These are phyloP conservation scores for Sesamia inferens DNA, from an alignment of 2,888 invertebrate genomes.

Conservation along the genomic window DNA sequence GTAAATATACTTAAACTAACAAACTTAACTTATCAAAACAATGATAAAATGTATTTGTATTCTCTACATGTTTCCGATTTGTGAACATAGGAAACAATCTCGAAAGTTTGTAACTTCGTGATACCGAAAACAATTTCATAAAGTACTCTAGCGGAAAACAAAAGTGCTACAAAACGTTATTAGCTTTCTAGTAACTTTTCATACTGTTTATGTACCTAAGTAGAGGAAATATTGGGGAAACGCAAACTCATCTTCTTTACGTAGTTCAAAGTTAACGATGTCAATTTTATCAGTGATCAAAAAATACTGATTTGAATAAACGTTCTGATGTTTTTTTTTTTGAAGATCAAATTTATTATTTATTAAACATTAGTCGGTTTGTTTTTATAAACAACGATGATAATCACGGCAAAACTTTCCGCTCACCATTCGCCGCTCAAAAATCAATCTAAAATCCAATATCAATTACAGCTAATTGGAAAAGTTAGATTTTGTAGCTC, in stretches of 20 bases:
- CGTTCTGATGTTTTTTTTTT: slow-evolving; percentile 15
- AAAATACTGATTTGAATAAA: slow-evolving; percentile 42
- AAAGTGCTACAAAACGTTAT: slow-evolving; percentile 15
- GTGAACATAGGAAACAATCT: slow-evolving; percentile 39
- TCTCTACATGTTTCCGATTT: slow-evolving; percentile 32
- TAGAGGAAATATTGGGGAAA: not conserved
- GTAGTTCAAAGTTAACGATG: slow-evolving; percentile 7
- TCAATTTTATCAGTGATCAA: slow-evolving; percentile 8
- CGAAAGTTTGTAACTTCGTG: slow-evolving; percentile 48
- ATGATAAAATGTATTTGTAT: slow-evolving; percentile 36
- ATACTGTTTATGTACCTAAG: not conserved
- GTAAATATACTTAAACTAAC: no score
- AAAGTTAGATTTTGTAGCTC: not conserved
- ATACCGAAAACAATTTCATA: slow-evolving; percentile 54
- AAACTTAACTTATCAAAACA: slow-evolving; percentile 21
- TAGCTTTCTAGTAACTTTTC: not conserved
- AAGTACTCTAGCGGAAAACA: slow-evolving; percentile 34
- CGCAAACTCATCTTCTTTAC: slow-evolving; percentile 7
- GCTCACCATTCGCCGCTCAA: not conserved
- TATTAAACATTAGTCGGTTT: slow-evolving; percentile 23
- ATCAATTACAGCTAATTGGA: not conserved
- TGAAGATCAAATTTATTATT: slow-evolving; percentile 19
- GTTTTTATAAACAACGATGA: slow-evolving; percentile 12
- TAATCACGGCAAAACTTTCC: not conserved
- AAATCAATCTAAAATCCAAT: slow-evolving; percentile 22